phyloP scores from a whole-genome alignment of 1,140 invertebrate species.

The Drosophila malerkotliana region DNA sequence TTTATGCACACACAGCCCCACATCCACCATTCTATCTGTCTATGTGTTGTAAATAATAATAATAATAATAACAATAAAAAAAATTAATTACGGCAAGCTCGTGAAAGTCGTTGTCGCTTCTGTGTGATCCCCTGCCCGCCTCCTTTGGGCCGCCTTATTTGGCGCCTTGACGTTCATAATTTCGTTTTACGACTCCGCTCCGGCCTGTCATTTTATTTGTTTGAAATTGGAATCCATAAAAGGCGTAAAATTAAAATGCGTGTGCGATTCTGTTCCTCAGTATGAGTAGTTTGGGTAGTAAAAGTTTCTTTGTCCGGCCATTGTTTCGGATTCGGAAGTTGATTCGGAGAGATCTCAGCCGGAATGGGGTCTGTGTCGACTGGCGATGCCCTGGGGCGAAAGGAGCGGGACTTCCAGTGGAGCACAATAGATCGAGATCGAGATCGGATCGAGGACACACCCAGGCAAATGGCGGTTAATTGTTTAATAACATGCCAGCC shows the following conservation, averaged over 20 bases:
- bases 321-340: slow-evolving; percentile 56
- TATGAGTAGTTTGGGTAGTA: slow-evolving; percentile 30
- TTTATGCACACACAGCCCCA: slow-evolving; percentile 20
- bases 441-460: slow-evolving; percentile 49
- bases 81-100: slow-evolving; percentile 73
- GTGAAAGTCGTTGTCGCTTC: slow-evolving; percentile 77
- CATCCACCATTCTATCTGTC: slow-evolving; percentile 17
- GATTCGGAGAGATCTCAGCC: slow-evolving; percentile 47
- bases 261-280: slow-evolving; percentile 26
- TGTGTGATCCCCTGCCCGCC: slow-evolving; percentile 34
- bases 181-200: slow-evolving; percentile 75
- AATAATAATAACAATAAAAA: slow-evolving; percentile 46
- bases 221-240: slow-evolving; percentile 81
- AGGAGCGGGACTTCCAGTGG: slow-evolving; percentile 4
- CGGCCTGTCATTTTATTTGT: slow-evolving; percentile 77
- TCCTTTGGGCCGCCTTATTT: slow-evolving; percentile 59
- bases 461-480: slow-evolving; percentile 55
- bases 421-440: slow-evolving; percentile 23
- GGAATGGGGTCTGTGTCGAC: slow-evolving; percentile 9
- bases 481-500: slow-evolving; percentile 70
- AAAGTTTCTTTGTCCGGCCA: slow-evolving; percentile 59
- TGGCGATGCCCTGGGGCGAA: slow-evolving; percentile 23
- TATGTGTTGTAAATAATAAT: slow-evolving; percentile 56
- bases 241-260: slow-evolving; percentile 76
- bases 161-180: slow-evolving; percentile 78